Base-by-base conservation (phyloP, 2,888 invertebrate species). In the Philhelius pedissequus region DNA sequence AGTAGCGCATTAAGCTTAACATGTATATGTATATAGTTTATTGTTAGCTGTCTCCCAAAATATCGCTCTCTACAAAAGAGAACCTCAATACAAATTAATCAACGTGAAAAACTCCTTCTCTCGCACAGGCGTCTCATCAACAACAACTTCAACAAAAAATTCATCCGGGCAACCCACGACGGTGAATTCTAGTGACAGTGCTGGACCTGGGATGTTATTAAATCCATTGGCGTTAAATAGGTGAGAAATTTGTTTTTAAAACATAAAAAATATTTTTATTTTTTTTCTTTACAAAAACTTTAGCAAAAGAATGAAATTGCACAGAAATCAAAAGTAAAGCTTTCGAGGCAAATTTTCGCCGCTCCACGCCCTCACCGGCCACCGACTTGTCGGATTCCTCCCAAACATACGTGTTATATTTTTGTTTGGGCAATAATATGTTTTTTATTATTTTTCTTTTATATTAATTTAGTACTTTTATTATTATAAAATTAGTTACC, bases 231-330 rank as follows among this genome's bases (percentile, higher is more conserved):
- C 83, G 66, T 60, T 83, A 3, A 79, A 75, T 70, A 83, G 74
- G 83, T 83, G 75, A 78, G 66, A 8, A 25, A 13, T 7, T 7
- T n/a, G 0, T 1, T 20, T 27, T 45, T 30, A 18, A 4, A 62
- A 18, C 4, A n/a, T 0, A n/a, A 9, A 4, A 22, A 48, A 22
- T 48, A 1, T 48, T 22, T 15, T 18, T 11, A 5, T n/a, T 27
- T 3, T 62, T 30, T 43, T 9, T 43, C 11, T 62, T n/a, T 4
- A 27, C 48, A 62, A 38, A 64, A 83, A n/a, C n/a, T n/a, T n/a
- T n/a, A n/a, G 27, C 78, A 83, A 83, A 69, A 45, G 82, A 73
- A 64, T 83, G 69, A 83, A 78, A 78, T 50, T 83, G 38, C 78
- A 78, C 69, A 73, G 82, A 68, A 83, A 78, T 69, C 82, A 69